Evolutionary conservation across 2,797 vertebrate genomes (phyloP).

Genomic region (Pelodytes ibericus): DNA sequence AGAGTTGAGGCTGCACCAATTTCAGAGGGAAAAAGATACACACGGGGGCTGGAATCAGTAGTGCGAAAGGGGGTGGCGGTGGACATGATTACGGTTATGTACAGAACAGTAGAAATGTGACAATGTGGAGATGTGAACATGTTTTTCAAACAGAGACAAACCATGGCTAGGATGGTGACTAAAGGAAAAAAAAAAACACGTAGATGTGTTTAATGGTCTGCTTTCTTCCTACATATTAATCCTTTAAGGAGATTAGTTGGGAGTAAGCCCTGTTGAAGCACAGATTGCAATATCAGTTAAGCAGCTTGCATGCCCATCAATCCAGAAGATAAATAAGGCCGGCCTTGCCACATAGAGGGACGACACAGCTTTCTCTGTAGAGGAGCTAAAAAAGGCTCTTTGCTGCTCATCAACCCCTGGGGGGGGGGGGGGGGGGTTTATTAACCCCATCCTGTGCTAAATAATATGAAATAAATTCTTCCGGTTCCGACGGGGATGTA

Average conservation of each 20-base stretch:
- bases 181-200: slow-evolving; percentile 39
- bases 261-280: slow-evolving; percentile 73
- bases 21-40: slow-evolving; percentile 46
- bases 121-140: slow-evolving; percentile 22
- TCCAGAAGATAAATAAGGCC: slow-evolving; percentile 45
- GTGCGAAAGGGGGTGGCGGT: not conserved
- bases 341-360: slow-evolving; percentile 6
- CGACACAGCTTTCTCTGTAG: slow-evolving; percentile 18
- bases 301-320: slow-evolving; percentile 52
- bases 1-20: slow-evolving; percentile 53
- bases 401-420: too few species aligned
- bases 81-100: slow-evolving; percentile 27
- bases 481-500: too few species aligned
- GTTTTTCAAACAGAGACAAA: slow-evolving; percentile 30
- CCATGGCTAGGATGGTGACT: slow-evolving; percentile 11
- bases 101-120: slow-evolving; percentile 21
- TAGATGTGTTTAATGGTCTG: slow-evolving; percentile 71
- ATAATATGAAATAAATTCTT: too few species aligned
- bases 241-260: slow-evolving; percentile 69
- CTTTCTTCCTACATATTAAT: slow-evolving; percentile 73
- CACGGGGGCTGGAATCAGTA: slow-evolving; percentile 40
- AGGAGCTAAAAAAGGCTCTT: not conserved
- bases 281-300: slow-evolving; percentile 55
- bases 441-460: too few species aligned
- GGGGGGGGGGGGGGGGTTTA: too few species aligned